Percentiles rank a stretch among this genome's conserved stretches.
Conservation (phyloP, 2,888 invertebrate species). For the Eristalis pertinax region DNA sequence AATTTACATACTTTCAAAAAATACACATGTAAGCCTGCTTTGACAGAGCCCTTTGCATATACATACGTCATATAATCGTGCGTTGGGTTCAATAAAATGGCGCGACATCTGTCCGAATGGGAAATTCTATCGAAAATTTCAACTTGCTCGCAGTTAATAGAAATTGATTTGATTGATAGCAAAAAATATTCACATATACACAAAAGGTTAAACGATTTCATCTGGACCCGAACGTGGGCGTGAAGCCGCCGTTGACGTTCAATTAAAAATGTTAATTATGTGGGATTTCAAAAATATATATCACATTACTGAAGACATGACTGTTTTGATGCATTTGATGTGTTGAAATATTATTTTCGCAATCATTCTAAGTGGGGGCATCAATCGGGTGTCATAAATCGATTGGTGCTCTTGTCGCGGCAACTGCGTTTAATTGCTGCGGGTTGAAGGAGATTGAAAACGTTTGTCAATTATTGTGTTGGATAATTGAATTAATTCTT, state of each 20-base stretch:
- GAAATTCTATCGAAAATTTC: background rate
- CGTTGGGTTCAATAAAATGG: slow-evolving; percentile 1
- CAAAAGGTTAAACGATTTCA: slow-evolving; percentile 7
- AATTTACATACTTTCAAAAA: slow-evolving; percentile 28
- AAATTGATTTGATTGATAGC: slow-evolving; percentile 22
- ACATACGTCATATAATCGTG: background rate
- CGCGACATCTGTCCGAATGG: slow-evolving; percentile 18
- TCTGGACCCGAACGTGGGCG: slow-evolving; percentile 15
- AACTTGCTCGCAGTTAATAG: slow-evolving; percentile 11
- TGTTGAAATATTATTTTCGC: background rate
- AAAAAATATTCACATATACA: slow-evolving; percentile 19
- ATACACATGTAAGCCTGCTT: background rate
- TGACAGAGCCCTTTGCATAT: slow-evolving; percentile 16
- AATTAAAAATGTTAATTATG: slow-evolving; percentile 42
- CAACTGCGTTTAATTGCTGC: background rate
- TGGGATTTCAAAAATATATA: background rate
- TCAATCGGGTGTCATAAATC: slow-evolving; percentile 6
- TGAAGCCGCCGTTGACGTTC: slow-evolving; percentile 26
- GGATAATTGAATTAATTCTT: background rate
- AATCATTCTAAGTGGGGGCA: background rate
- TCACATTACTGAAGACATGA: slow-evolving; percentile 1
- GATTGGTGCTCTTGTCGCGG: background rate
- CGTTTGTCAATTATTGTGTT: background rate
- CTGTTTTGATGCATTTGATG: slow-evolving; percentile 1
- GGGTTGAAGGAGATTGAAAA: background rate